phyloP scores from a whole-genome alignment of 1,140 invertebrate species.

The Tetramorium alpestre region DNA sequence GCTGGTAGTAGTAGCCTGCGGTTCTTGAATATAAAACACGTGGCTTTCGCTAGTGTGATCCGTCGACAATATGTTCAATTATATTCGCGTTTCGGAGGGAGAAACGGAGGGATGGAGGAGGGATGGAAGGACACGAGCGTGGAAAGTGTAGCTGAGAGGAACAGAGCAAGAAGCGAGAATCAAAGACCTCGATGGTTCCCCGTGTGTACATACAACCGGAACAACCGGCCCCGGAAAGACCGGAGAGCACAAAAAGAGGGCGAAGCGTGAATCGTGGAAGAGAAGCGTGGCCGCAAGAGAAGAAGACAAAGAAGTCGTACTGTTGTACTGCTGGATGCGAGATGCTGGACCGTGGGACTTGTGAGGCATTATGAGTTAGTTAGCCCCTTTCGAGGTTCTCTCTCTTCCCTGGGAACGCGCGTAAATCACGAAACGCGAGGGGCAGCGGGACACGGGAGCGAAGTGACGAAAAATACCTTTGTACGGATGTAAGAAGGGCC shows the following conservation, averaged over 20 bases:
- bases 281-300: conserved; percentile 48
- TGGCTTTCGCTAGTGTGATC: conserved; percentile 10
- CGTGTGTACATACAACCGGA: conserved; percentile 44
- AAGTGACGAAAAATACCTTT: conserved; percentile 23
- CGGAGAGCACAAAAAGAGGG: conserved; percentile 52
- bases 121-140: background rate
- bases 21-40: conserved; percentile 11
- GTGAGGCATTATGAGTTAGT: conserved; percentile 24
- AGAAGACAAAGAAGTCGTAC: conserved; percentile 42
- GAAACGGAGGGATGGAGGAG: background rate
- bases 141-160: conserved; percentile 56
- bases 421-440: conserved; percentile 20
- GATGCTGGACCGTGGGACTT: conserved; percentile 46
- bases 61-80: conserved; percentile 43
- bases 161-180: conserved; percentile 55
- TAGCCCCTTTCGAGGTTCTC: conserved; percentile 35
- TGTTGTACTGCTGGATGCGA: conserved; percentile 26
- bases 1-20: conserved; percentile 41
- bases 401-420: conserved; percentile 34
- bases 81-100: conserved; percentile 13
- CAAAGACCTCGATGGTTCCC: conserved; percentile 34
- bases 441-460: background rate
- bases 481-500: background rate
- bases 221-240: conserved; percentile 55
- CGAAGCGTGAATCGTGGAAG: conserved; percentile 55